Conservation (phyloP, 2,113 vertebrate species). For the Podocnemis expansa region DNA sequence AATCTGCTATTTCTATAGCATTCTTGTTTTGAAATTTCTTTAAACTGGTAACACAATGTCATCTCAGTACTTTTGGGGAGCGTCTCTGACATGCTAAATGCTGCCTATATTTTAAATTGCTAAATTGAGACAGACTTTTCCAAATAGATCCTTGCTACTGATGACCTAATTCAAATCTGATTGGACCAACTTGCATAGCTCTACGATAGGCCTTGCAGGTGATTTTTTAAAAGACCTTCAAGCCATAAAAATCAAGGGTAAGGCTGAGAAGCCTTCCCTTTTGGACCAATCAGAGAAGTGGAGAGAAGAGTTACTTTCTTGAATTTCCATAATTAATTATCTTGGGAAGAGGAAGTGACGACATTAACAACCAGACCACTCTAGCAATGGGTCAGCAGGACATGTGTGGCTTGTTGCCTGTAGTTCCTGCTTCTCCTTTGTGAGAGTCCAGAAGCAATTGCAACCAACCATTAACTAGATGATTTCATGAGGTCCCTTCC, state of each 20-base stretch:
- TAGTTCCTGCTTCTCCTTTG: neutral
- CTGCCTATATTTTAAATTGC: neutral
- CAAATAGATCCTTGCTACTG: neutral
- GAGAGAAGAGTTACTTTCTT: constrained; percentile 32
- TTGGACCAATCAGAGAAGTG: neutral
- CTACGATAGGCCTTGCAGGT: neutral
- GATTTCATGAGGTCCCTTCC: too few species aligned
- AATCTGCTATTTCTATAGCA: neutral
- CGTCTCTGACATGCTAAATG: neutral
- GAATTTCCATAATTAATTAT: neutral
- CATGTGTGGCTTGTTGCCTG: neutral
- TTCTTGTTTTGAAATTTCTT: neutral
- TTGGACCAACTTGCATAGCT: neutral
- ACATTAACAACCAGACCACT: neutral
- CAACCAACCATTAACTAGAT: too few species aligned
- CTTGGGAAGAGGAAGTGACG: neutral
- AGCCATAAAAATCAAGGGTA: neutral
- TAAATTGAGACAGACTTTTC: neutral
- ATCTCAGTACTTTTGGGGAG: neutral
- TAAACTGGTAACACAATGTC: neutral
- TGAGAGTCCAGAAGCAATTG: neutral
- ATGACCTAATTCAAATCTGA: neutral
- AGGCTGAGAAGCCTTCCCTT: neutral
- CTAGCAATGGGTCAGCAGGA: neutral
- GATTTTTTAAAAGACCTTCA: neutral